Base-by-base conservation (phyloP, 2,888 invertebrate species). In the Epirrhoe alternata region DNA sequence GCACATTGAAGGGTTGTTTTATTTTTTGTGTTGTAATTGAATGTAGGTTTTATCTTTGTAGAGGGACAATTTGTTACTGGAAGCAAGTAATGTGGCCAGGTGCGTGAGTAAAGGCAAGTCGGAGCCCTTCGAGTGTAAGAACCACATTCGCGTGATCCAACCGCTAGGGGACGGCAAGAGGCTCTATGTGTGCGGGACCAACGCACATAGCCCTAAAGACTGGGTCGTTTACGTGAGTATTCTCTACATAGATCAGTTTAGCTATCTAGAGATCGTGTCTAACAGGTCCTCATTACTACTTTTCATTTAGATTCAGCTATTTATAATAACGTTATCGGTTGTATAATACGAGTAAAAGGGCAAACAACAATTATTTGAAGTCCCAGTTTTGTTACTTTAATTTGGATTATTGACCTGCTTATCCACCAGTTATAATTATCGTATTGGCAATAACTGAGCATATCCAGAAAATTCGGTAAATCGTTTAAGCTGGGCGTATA, bases 41-140 rank as follows among this genome's bases (percentile, higher is more conserved):
- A 56, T 68, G 57, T 64, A 56, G 59, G n/a, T 69, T 60, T 71
- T 35, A 71, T 76, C 61, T 68, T 77, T 76, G 69, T 77, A 76
- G 75, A 72, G 92, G 68, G 95, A 95, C 77, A 92, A 94, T 31
- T 80, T 95, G 75, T 79, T 93, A 58, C 84, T 95, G 82, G 94
- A 95, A 81, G 94, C 95, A 38, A 93, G 94, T 74, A 94, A 94
- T 78, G 94, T 95, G 70, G 94, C 93, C 51, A 90, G 93, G 69
- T 95, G 95, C 79, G 94, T 95, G 63, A 94, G 94, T 73, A 95
- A 95, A 82, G 95, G 95, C 74, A 95, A 95, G 86, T 94, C 95
- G 51, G 94, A 95, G 90, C 94, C 95, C 66, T 95, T 94, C 79
- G 95, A 95, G 83, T 95, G 95, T 78, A 90, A 94, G 70, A 95